Evolutionary conservation across 2,888 invertebrate genomes (phyloP).

Genomic region (Tholera decimalis): DNA sequence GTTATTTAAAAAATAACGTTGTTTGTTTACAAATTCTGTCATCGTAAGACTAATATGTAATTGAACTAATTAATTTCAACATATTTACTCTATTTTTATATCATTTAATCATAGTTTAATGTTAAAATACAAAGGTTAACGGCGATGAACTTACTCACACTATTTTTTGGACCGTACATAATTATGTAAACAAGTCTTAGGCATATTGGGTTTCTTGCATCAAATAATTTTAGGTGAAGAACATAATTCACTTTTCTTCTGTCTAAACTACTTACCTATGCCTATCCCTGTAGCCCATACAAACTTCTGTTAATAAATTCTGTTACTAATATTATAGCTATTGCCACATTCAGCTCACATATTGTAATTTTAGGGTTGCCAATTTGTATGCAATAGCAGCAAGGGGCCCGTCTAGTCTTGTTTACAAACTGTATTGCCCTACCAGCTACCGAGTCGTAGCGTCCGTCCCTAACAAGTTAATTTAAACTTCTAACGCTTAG

Average conservation of each 20-base stretch:
- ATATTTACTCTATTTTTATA: too few relatives aligned
- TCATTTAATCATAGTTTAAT: too few relatives aligned
- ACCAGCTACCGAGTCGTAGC: constrained; percentile 66
- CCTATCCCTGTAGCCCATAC: neutral
- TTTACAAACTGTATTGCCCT: constrained; percentile 78
- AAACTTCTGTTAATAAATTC: constrained; percentile 33
- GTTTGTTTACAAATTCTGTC: too few relatives aligned
- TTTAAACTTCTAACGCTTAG: constrained; percentile 86
- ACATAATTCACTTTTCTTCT: neutral
- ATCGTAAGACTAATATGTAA: too few relatives aligned
- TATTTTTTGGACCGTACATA: too few relatives aligned
- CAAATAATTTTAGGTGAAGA: too few relatives aligned
- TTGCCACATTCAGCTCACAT: constrained; percentile 73
- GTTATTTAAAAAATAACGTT: too few relatives aligned
- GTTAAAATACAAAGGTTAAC: too few relatives aligned
- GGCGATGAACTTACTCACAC: too few relatives aligned
- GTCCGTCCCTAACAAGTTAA: constrained; percentile 82
- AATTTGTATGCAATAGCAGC: constrained; percentile 82
- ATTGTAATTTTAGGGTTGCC: constrained; percentile 73
- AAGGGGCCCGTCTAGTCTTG: constrained; percentile 70
- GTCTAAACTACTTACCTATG: neutral
- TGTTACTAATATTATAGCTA: constrained; percentile 41
- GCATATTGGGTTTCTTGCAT: too few relatives aligned
- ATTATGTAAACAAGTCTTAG: too few relatives aligned
- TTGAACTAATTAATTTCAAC: too few relatives aligned